Evolutionary conservation across 2,113 vertebrate species (phyloP).

Genomic region (Misgurnus mizolepis): DNA sequence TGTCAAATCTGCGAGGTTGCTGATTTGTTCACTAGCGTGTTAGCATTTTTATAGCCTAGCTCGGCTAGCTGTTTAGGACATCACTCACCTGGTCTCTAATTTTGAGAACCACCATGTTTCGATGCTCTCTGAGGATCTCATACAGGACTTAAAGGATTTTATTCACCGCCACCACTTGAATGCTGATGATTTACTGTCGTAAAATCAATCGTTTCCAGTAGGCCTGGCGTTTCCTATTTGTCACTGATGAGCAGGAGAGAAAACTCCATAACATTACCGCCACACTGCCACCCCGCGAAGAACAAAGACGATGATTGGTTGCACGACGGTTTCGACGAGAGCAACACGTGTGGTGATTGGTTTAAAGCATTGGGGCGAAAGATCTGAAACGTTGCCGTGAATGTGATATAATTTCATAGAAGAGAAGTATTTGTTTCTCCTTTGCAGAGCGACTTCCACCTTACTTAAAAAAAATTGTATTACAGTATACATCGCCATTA

Average conservation of each 20-base stretch:
- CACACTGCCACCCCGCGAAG: slow-evolving; percentile 60
- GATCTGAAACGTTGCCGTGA: neutral
- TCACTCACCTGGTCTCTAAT: slow-evolving; percentile 80
- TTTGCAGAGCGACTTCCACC: neutral
- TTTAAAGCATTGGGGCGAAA: neutral
- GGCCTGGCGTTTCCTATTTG: slow-evolving; percentile 60
- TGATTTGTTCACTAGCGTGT: neutral
- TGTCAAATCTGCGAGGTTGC: neutral
- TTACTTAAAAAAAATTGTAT: neutral
- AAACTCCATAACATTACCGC: slow-evolving; percentile 76
- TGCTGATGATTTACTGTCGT: slow-evolving; percentile 51
- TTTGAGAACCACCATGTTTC: slow-evolving; percentile 84
- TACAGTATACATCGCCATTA: neutral
- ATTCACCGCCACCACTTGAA: slow-evolving; percentile 47
- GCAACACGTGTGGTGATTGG: slow-evolving; percentile 69
- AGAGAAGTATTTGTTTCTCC: neutral
- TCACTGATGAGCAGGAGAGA: slow-evolving; percentile 64
- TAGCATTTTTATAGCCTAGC: slow-evolving; percentile 2
- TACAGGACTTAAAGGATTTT: slow-evolving; percentile 60
- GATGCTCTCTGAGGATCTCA: slow-evolving; percentile 66
- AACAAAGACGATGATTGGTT: slow-evolving; percentile 49
- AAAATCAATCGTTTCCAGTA: slow-evolving; percentile 48
- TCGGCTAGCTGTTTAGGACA: slow-evolving; percentile 26
- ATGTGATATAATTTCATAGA: neutral
- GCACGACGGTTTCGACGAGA: neutral